A percentile compares a stretch with the other conserved stretches of the same genome.
These are phyloP conservation scores for Solen grandis DNA, from an alignment of 1,140 invertebrate species.

Conservation along the genomic window DNA sequence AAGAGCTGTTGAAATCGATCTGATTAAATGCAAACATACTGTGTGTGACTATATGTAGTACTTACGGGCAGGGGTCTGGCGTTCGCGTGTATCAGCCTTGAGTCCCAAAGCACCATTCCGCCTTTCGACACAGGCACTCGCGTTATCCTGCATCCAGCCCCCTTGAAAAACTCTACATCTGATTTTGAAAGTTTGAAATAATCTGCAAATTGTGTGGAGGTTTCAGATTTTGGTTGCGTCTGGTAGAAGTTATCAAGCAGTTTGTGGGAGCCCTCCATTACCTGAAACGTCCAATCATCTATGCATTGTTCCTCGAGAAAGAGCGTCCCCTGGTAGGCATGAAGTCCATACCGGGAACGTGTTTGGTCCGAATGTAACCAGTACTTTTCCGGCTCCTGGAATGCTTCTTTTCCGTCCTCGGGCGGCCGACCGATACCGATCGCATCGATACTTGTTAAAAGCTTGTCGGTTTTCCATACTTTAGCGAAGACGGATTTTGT, in stretches of 20 bases:
- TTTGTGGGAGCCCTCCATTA: slow-evolving; percentile 61
- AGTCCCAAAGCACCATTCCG: slow-evolving; percentile 57
- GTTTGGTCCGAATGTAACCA: slow-evolving; percentile 66
- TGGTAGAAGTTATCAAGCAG: slow-evolving; percentile 52
- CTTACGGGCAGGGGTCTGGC: slow-evolving; percentile 29
- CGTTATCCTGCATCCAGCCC: slow-evolving; percentile 18
- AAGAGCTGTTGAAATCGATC: too few species aligned
- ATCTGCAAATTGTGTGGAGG: not conserved
- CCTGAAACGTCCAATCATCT: slow-evolving; percentile 53
- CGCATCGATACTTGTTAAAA: slow-evolving; percentile 68
- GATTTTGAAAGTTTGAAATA: slow-evolving; percentile 33
- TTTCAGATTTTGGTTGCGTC: slow-evolving; percentile 21
- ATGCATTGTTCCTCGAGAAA: slow-evolving; percentile 59
- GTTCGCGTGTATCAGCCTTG: slow-evolving; percentile 54
- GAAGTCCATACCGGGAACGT: slow-evolving; percentile 56
- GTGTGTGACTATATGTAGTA: too few species aligned
- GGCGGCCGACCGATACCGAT: slow-evolving; percentile 72
- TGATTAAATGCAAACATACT: too few species aligned
- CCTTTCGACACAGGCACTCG: slow-evolving; percentile 56
- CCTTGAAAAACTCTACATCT: slow-evolving; percentile 35
- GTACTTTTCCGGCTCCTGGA: slow-evolving; percentile 35
- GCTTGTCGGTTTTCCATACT: slow-evolving; percentile 69
- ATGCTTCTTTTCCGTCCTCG: slow-evolving; percentile 63
- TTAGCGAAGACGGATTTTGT: slow-evolving; percentile 66
- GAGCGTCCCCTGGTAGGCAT: slow-evolving; percentile 64